phyloP scores from a whole-genome alignment of 2,797 vertebrate genomes.

The Oreochromis grahami region DNA sequence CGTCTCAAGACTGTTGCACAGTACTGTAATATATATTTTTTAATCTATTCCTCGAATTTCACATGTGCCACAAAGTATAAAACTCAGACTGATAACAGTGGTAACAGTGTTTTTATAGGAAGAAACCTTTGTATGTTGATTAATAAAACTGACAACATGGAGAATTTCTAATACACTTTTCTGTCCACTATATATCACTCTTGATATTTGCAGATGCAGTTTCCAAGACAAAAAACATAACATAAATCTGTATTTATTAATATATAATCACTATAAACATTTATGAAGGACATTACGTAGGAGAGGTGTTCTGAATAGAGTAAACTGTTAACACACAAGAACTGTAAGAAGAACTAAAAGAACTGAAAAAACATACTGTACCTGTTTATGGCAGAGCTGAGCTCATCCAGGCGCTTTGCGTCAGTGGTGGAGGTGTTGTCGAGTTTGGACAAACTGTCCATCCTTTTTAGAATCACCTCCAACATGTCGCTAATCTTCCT shows the following conservation, averaged over 20 bases:
- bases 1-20: background rate
- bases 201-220: background rate
- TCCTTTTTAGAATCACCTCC: conserved; percentile 89
- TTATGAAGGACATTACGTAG: background rate
- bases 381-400: conserved; percentile 81
- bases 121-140: background rate
- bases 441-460: conserved; percentile 87
- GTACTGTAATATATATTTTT: background rate
- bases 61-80: background rate
- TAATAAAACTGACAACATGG: background rate
- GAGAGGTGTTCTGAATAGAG: background rate
- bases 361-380: background rate
- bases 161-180: background rate
- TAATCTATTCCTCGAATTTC: background rate
- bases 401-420: conserved; percentile 77
- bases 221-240: background rate
- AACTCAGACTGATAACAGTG: background rate
- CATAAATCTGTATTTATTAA: background rate
- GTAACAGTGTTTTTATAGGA: background rate
- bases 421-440: conserved; percentile 84
- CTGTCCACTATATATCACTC: background rate
- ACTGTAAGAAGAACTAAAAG: background rate
- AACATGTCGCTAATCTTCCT: conserved; percentile 93
- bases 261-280: background rate
- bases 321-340: background rate